These are phyloP conservation scores for Rhingia campestris DNA, from an alignment of 2,888 invertebrate species.

Conservation along the genomic window DNA sequence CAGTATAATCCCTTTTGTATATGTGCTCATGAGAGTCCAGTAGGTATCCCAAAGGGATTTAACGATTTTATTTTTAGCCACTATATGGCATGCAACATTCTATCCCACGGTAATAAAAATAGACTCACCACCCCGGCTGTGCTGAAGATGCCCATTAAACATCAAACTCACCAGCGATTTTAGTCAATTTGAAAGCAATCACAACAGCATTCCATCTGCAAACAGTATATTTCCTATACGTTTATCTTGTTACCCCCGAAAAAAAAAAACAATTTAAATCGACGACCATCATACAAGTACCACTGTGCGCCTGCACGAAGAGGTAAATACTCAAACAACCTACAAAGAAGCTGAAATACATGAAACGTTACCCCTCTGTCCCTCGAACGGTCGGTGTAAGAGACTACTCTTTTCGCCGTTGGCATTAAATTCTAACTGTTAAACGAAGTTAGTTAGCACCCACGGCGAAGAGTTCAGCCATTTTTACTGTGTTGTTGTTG, in stretches of 20 bases:
- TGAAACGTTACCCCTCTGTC: constrained; percentile 36
- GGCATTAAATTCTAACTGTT: constrained; percentile 74
- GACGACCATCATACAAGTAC: constrained; percentile 28
- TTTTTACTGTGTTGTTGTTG: constrained; percentile 1
- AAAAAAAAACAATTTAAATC: neutral
- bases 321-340: constrained; percentile 36
- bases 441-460: constrained; percentile 73
- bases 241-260: constrained; percentile 52
- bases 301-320: constrained; percentile 25
- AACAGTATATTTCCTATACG: constrained; percentile 62
- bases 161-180: constrained; percentile 41
- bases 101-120: constrained; percentile 68
- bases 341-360: constrained; percentile 38
- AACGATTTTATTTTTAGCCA: constrained; percentile 66
- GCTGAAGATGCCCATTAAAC: constrained; percentile 9
- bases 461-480: constrained; percentile 68
- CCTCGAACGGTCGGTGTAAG: neutral
- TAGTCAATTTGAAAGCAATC: constrained; percentile 53
- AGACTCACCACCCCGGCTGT: constrained; percentile 25
- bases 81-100: constrained; percentile 29
- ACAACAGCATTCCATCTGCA: constrained; percentile 52
- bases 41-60: constrained; percentile 50
- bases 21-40: neutral
- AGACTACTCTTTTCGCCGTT: constrained; percentile 44
- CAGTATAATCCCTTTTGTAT: constrained; percentile 48